phyloP scores from a whole-genome alignment of 2,888 invertebrate genomes.

The Lydus trimaculatus region DNA sequence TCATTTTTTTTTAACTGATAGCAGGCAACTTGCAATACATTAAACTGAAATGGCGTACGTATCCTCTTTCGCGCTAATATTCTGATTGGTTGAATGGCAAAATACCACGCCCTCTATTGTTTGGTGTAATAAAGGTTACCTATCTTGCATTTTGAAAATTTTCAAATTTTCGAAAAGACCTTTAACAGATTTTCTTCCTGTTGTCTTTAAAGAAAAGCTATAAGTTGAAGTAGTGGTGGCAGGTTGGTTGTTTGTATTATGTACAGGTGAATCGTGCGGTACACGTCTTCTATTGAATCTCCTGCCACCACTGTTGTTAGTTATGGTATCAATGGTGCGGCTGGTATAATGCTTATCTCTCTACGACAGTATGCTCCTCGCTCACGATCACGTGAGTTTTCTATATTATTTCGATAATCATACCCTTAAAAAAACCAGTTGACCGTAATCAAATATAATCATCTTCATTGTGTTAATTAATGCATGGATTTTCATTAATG shows the following conservation, averaged over 20 bases:
- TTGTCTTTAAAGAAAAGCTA: not conserved
- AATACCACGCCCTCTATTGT: no score
- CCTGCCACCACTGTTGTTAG: slow-evolving; percentile 56
- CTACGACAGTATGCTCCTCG: slow-evolving; percentile 33
- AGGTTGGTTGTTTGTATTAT: slow-evolving; percentile 43
- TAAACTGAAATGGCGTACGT: no score
- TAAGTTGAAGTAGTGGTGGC: slow-evolving; percentile 43
- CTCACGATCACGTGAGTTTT: slow-evolving; percentile 43
- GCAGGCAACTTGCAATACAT: not conserved
- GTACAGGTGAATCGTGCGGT: slow-evolving; percentile 56
- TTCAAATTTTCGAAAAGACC: no score
- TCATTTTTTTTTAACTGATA: no score
- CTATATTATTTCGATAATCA: slow-evolving; percentile 13
- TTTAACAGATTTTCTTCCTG: not conserved
- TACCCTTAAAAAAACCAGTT: not conserved
- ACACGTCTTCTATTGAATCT: slow-evolving; percentile 43
- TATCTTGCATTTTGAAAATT: no score
- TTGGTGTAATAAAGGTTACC: no score
- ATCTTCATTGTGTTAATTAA: no score
- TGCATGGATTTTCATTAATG: no score
- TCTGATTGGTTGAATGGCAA: no score
- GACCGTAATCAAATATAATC: no score
- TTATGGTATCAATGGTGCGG: slow-evolving; percentile 52
- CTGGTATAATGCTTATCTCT: slow-evolving; percentile 50
- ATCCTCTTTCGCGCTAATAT: no score